Base-by-base conservation (phyloP, 2,888 invertebrate genomes). In the Yponomeuta malinellus region DNA sequence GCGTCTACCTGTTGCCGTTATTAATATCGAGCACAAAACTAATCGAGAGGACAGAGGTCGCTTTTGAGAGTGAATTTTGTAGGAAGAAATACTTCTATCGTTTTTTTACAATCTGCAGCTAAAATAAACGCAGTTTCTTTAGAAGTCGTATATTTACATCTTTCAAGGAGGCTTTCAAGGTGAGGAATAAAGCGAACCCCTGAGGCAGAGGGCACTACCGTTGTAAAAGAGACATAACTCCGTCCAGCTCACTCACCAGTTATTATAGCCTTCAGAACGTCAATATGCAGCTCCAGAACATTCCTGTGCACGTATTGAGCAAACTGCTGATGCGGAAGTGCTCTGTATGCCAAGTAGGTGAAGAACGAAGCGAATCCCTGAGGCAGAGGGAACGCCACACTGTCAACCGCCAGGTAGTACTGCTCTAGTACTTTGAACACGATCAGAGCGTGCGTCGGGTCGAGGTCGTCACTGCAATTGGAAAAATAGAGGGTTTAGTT, bases 281-380 rank as follows among this genome's bases (percentile, higher is more conserved):
- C 97, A 43, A 97, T 96, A 89, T 97, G 97, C 75, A 98, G 87
- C 80, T 97, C 96, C 77, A 98, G 95, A 66, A 97, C 97, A 81
- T 96, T 96, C 77, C 96, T 93, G 76, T 96, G 95, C 72, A 97
- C 95, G 84, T 97, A 97, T 85, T 97, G 97, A 77, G 96, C 85
- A 85, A 98, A 98, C 82, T 95, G 94, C 74, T 95, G 94, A 85
- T 96, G 96, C 48, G 94, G 93, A 74, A 97, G 88, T 37, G 96
- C 95, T 76, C 95, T 93, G 86, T 96, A 97, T 1, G 97, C 97
- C 71, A 98, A 93, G 85, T 96, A 97, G 2, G 97, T 96, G 84
- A 97, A 96, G 91, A 97, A 98, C 5, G 97, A 97, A 29, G 96
- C 95, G 84, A 97, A 97, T 15, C 97, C 97, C 80, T 96, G 96